Base-by-base conservation (phyloP, 2,113 vertebrate genomes). In the Vulpes lagopus region DNA sequence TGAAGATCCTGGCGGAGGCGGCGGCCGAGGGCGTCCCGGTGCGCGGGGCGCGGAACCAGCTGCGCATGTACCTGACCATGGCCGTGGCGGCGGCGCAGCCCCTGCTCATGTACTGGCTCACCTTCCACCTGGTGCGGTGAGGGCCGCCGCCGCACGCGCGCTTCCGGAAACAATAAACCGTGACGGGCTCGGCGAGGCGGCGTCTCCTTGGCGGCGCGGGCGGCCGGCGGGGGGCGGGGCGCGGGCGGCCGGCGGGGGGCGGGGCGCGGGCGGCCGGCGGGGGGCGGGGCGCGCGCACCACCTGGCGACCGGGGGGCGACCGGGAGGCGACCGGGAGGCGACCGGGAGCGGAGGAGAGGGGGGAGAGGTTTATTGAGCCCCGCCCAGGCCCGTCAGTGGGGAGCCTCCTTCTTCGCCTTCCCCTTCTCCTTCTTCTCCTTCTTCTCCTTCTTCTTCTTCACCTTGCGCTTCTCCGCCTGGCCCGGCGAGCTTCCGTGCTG, bases 1-100 rank as follows among this genome's bases (percentile, higher is more conserved):
- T 99, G 97, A 99, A 99, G 99, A 99, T 99, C 95, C 97, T 99
- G 43, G 99, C 99, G 0, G 99, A 99, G 92, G 99, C 99, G 0
- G 99, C 99, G 0, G 99, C 99, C 0, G 99, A 99, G 84, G 99
- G 99, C 0, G 98, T 99, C 23, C 98, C 99, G 32, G 99, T 99
- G 85, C 98, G 99, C 17, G 99, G 99, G 67, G 96, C 99, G 20
- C 98, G 99, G 76, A 99, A 99, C 98, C 99, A 99, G 98, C 98
- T 99, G 97, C 99, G 99, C 90, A 99, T 99, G 99, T 99, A 99
- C 98, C 98, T 99, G 85, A 99, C 99, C 78, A 99, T 99, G 99
- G 98, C 99, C 8, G 99, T 99, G 96, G 99, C 99, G 3, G 99
- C 98, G 1, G 99, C 99, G 9, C 99, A 99, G 98, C 99, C 99